phyloP scores from a whole-genome alignment of 2,113 vertebrate species.

The Anoura caudifer region DNA sequence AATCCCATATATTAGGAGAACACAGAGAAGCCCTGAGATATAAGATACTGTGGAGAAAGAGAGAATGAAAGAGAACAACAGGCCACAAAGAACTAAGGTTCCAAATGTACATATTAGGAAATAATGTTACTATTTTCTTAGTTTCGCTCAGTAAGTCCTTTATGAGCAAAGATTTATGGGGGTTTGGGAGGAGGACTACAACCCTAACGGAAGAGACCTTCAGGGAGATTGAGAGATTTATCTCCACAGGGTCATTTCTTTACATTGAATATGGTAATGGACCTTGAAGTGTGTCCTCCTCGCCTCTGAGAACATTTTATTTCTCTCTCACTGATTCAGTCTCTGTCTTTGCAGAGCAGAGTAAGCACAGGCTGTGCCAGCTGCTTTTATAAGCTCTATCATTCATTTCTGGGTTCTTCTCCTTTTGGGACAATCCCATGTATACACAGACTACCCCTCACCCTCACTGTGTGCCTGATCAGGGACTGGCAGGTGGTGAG shows the following conservation, averaged over 20 bases:
- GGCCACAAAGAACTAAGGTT: not conserved
- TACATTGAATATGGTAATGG: not conserved
- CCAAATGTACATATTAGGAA: not conserved
- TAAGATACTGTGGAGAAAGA: not conserved
- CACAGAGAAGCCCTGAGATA: not conserved
- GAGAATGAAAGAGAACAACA: not conserved
- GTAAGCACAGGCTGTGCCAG: not conserved
- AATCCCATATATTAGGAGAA: not conserved
- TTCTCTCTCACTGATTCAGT: not conserved
- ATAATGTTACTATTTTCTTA: not conserved
- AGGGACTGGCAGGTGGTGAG: accelerated
- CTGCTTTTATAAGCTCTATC: not conserved
- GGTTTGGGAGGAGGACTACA: not conserved
- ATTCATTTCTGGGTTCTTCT: not conserved
- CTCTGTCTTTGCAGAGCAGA: not conserved
- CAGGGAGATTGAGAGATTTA: not conserved
- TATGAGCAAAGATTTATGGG: not conserved
- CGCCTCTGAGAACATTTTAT: not conserved
- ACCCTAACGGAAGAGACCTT: not conserved
- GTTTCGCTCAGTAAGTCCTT: not conserved
- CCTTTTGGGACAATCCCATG: not conserved
- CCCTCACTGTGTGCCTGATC: not conserved
- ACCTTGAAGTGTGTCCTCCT: not conserved
- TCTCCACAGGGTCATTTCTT: not conserved
- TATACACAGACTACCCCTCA: not conserved